These are phyloP conservation scores for Myodes glareolus DNA, from an alignment of 2,113 vertebrate species.

Conservation along the genomic window DNA sequence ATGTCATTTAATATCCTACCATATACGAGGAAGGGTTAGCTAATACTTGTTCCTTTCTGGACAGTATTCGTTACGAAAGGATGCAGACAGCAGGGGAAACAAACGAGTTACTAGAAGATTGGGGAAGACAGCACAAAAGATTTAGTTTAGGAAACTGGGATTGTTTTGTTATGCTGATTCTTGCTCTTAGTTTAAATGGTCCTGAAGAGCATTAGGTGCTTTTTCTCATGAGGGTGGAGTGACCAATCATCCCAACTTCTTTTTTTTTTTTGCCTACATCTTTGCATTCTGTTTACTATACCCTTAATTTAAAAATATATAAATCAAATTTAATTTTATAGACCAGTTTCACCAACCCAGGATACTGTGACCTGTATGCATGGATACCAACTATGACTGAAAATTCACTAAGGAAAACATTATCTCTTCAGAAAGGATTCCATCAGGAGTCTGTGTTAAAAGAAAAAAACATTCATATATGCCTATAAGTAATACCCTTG, in stretches of 20 bases:
- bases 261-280: not conserved
- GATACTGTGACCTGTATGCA: not conserved
- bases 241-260: not conserved
- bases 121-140: not conserved
- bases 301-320: not conserved
- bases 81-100: not conserved
- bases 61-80: not conserved
- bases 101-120: not conserved
- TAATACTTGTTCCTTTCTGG: not conserved
- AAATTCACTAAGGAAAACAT: not conserved
- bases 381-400: not conserved
- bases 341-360: not conserved
- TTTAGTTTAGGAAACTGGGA: not conserved
- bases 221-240: not conserved
- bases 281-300: not conserved
- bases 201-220: not conserved
- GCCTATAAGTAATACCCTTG: not conserved
- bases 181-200: not conserved
- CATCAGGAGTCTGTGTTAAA: not conserved
- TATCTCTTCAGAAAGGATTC: not conserved
- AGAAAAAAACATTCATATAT: not conserved
- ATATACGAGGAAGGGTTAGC: not conserved
- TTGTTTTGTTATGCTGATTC: not conserved
- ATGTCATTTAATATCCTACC: not conserved
- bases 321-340: not conserved